These are phyloP conservation scores for Struthidea cinerea DNA, from an alignment of 2,113 vertebrate genomes.

Conservation along the genomic window DNA sequence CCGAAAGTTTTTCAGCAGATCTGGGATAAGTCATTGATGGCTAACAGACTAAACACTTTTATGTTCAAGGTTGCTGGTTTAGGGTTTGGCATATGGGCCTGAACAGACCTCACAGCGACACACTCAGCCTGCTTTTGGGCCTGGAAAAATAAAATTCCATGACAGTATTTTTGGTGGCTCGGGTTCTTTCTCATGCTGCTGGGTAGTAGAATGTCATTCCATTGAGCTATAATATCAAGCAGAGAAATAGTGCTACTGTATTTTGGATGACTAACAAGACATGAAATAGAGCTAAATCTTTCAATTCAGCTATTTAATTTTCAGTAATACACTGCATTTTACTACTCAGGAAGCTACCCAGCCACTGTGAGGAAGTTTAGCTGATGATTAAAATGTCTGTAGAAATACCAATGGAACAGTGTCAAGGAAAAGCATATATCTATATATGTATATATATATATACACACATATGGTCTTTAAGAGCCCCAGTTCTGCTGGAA, in stretches of 20 bases:
- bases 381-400: neutral
- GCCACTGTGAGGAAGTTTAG: neutral
- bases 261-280: neutral
- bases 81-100: neutral
- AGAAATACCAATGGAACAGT: neutral
- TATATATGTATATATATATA: neutral
- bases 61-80: neutral
- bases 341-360: neutral
- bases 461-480: neutral
- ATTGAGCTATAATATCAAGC: neutral
- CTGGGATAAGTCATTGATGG: neutral
- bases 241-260: neutral
- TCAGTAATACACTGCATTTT: neutral
- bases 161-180: neutral
- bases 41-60: neutral
- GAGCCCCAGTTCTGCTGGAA: neutral
- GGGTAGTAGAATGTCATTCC: neutral
- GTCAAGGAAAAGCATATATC: neutral
- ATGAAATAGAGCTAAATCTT: neutral
- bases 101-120: accelerated
- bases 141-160: neutral
- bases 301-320: neutral
- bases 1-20: neutral
- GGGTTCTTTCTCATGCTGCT: neutral
- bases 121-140: neutral